Evolutionary conservation across 2,113 vertebrate genomes (phyloP).

Genomic region (Larimichthys polyactis): DNA sequence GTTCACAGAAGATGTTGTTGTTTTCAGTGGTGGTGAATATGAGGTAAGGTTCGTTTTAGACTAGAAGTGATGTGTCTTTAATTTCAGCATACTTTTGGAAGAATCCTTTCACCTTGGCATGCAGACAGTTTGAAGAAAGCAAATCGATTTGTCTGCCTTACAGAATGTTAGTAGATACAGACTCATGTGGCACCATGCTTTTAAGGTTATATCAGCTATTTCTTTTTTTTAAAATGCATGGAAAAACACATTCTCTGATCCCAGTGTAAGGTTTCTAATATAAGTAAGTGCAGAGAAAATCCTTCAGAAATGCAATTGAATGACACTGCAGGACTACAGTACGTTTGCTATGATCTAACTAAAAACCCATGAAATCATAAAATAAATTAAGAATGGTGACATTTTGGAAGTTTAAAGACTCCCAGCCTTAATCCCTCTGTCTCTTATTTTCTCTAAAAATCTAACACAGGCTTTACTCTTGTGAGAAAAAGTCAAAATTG

Average conservation of each 20-base stretch:
- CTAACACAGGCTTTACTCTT: not conserved
- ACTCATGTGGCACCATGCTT: constrained; percentile 31
- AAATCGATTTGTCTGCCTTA: constrained; percentile 51
- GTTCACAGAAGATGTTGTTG: constrained; percentile 38
- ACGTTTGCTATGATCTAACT: constrained; percentile 18
- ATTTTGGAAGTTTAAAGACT: constrained; percentile 10
- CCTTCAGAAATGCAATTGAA: constrained; percentile 37
- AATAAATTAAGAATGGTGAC: constrained; percentile 8
- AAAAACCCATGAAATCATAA: constrained; percentile 21
- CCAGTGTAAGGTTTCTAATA: constrained; percentile 41
- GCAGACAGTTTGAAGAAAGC: constrained; percentile 26
- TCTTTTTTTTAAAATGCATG: constrained; percentile 13
- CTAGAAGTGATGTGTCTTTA: constrained; percentile 24
- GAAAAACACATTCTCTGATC: constrained; percentile 17
- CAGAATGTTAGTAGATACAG: constrained; percentile 43
- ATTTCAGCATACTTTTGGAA: constrained; percentile 27
- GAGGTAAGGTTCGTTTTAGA: constrained; percentile 35
- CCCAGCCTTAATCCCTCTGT: not conserved
- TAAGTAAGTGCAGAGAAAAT: constrained; percentile 13
- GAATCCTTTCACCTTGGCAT: constrained; percentile 11
- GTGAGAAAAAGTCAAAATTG: constrained; percentile 14
- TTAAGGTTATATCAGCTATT: constrained; percentile 25
- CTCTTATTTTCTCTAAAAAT: constrained; percentile 11
- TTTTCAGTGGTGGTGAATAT: constrained; percentile 33
- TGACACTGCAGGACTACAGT: not conserved